Base-by-base conservation (phyloP, 2,888 invertebrate species). In the Coelopa pilipes region DNA sequence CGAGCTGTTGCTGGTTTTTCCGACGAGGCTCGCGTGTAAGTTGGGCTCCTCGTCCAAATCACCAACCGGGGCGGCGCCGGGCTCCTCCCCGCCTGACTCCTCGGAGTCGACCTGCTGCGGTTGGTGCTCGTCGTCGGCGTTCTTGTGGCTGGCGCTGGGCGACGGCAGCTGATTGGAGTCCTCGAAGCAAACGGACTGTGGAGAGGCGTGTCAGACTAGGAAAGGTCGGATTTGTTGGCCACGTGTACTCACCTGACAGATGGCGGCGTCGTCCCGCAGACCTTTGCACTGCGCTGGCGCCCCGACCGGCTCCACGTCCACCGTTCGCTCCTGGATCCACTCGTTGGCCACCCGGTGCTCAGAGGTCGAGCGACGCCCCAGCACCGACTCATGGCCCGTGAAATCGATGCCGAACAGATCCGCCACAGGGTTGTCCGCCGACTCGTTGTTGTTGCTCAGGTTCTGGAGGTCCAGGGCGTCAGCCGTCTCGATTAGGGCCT, bases 211-310 rank as follows among this genome's bases (percentile, higher is more conserved):
- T 21, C 21, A 21, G 19, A 11, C 11, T 17, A 19, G 17, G 15
- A 65, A n/a, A 66, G 67, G 69, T 34, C 1, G 1, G 13, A 47
- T 53, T 53, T 9, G 10, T n/a, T 53, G 3, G 10, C n/a, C 53
- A 53, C 4, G 53, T 13, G 2, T 9, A 53, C 79, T 79, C 75
- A 90, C 91, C 89, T 90, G 90, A 75, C 91, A 91, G 59, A 90
- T 90, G 0, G 89, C 87, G 46, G 89, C 89, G 53, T 82, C 81
- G 11, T 83, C 83, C 24, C 78, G 81, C 17, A 77, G 78, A 3
- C 78, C 73, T 87, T 87, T 81, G 78, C 85, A 85, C 65, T 85
- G 83, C 10, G 83, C 74, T 83, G 90, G 24, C 84, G 89, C 85
- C 0, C 87, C 85, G 47, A 89, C 85, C 0, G 86, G 74, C 12